phyloP scores from a whole-genome alignment of 2,888 invertebrate genomes.

The Prenolepis imparis region DNA sequence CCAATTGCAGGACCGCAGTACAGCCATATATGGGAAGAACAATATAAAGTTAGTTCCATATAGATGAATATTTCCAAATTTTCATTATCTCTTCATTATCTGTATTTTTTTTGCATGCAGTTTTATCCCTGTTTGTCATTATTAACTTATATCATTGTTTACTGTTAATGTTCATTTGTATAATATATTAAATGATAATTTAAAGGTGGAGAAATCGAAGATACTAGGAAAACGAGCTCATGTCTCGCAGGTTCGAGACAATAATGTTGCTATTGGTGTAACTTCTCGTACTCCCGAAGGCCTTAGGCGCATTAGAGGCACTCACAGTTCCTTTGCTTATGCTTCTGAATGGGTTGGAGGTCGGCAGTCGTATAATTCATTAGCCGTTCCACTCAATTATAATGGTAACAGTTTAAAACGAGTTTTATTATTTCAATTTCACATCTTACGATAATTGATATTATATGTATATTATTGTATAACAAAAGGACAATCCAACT shows the following conservation, averaged over 20 bases:
- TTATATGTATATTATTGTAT: conserved; percentile 30
- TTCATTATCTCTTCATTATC: background rate
- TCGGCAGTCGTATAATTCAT: conserved; percentile 71
- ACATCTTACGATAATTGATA: background rate
- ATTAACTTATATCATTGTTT: background rate
- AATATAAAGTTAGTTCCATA: conserved; percentile 70
- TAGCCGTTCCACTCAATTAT: conserved; percentile 73
- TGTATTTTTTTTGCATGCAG: background rate
- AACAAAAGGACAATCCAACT: conserved; percentile 66
- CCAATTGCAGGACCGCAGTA: conserved; percentile 75
- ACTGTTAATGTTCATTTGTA: background rate
- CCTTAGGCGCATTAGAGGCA: conserved; percentile 81
- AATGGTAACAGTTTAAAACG: conserved; percentile 73
- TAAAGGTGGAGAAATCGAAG: conserved; percentile 76
- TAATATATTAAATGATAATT: conserved; percentile 36
- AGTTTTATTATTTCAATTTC: conserved; percentile 12
- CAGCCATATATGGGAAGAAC: conserved; percentile 79
- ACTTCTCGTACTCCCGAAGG: conserved; percentile 80
- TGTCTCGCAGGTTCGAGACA: conserved; percentile 78
- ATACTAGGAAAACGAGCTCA: conserved; percentile 77
- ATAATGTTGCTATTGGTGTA: conserved; percentile 59
- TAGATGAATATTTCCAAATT: conserved; percentile 9
- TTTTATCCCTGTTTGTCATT: background rate
- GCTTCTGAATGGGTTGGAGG: conserved; percentile 76
- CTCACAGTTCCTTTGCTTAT: conserved; percentile 78